Evolutionary conservation across 2,888 invertebrate species (phyloP), one percentile per base, ranked within the genome.

Genomic region (Acleris cristana): DNA sequence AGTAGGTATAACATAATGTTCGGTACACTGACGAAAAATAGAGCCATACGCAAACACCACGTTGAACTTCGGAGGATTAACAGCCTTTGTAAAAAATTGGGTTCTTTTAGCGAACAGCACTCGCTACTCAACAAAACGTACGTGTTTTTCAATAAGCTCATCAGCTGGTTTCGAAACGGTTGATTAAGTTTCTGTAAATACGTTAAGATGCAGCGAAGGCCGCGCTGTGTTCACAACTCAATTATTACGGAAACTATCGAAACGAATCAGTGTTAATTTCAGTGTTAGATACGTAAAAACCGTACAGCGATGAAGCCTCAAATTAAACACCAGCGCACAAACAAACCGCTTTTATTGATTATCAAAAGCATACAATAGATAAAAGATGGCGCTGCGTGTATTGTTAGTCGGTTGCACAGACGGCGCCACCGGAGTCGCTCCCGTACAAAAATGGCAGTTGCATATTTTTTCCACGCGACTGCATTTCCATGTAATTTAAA

Each of bases 361-460:
- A 88, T 87, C 83, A 88, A 86, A 84, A 79, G 83, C 82, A 80
- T 77, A 91, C 90, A 91, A 90, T 90, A 90, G 90, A 86, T 87
- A 85, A 87, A 86, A 89, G 88, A 91, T 92, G 91, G 91, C 91
- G 90, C 84, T 91, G 86, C 78, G 74, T 77, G 86, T 86, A 89
- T 88, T 90, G 89, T 88, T 85, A 84, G 83, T 86, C 81, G 84
- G 85, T 84, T 85, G 82, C 83, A 90, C 86, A 86, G 90, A 90
- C 92, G 90, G 90, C 90, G 91, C 92, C 92, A 92, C 92, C 92
- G 84, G 90, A 88, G 90, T 89, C 85, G 92, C 82, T 81, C 81
- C 83, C 87, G 86, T 89, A 89, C 91, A 88, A 90, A 91, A 91
- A 91, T 92, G 91, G 90, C 88, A 90, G 91, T 90, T 89, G 90